Percentiles rank a stretch among this genome's conserved stretches.
Evolutionary conservation across 1,140 invertebrate genomes (phyloP).

Genomic region (Pachypeltis micranthus): DNA sequence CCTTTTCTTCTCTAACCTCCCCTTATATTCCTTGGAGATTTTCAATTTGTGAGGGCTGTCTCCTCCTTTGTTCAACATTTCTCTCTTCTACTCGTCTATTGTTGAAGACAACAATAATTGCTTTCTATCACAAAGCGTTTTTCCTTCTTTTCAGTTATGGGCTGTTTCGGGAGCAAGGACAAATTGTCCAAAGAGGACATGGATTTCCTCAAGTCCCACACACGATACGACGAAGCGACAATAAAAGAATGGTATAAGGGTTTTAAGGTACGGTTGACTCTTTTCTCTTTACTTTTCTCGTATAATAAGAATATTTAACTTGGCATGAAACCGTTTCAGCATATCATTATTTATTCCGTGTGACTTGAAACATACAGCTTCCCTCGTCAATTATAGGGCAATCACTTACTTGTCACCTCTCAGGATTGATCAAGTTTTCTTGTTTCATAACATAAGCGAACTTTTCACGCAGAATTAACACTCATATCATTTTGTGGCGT

Average conservation of each 20-base stretch:
- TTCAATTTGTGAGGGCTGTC: neutral
- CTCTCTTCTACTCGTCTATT: neutral
- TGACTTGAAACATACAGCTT: too few relatives aligned
- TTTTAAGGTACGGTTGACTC: slow-evolving; percentile 65
- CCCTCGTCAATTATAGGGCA: too few relatives aligned
- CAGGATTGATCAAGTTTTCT: too few relatives aligned
- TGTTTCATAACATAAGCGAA: too few relatives aligned
- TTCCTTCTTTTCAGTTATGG: slow-evolving; percentile 45
- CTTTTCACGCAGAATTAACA: too few relatives aligned
- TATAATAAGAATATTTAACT: too few relatives aligned
- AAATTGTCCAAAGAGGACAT: slow-evolving; percentile 92
- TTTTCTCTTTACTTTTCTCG: too few relatives aligned
- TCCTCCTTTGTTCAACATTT: neutral
- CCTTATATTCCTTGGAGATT: neutral
- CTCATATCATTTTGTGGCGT: too few relatives aligned
- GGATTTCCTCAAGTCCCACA: slow-evolving; percentile 91
- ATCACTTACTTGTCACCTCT: too few relatives aligned
- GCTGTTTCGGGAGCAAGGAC: slow-evolving; percentile 87
- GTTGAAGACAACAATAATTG: neutral
- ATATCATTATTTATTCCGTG: too few relatives aligned
- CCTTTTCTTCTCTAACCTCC: neutral
- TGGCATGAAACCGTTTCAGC: too few relatives aligned
- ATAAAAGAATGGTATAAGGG: slow-evolving; percentile 98
- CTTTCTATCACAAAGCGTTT: too few relatives aligned
- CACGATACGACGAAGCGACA: slow-evolving; percentile 88